phyloP scores from a whole-genome alignment of 1,140 invertebrate species.

The Eufriesea mexicana region DNA sequence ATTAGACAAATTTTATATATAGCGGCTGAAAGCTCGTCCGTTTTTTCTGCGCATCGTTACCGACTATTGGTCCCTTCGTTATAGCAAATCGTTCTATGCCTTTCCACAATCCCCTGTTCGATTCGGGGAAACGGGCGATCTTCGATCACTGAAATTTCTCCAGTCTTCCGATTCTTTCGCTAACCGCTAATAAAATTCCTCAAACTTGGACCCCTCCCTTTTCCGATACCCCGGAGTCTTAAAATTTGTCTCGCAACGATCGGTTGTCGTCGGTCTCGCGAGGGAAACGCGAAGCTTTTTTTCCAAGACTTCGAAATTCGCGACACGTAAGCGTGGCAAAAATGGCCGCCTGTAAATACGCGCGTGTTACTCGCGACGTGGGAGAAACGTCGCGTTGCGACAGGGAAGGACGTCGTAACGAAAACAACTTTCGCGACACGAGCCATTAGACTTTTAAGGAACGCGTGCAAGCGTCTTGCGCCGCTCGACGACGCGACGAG shows the following conservation, averaged over 20 bases:
- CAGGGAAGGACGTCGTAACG: slow-evolving; percentile 12
- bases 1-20: slow-evolving; percentile 81
- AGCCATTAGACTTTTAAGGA: slow-evolving; percentile 61
- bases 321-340: slow-evolving; percentile 2
- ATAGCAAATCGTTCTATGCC: slow-evolving; percentile 24
- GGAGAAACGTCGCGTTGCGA: neutral
- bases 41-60: slow-evolving; percentile 54
- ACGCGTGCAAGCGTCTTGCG: slow-evolving; percentile 44
- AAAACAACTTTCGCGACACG: slow-evolving; percentile 49
- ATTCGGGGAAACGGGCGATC: neutral
- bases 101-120: neutral
- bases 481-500: slow-evolving; percentile 21
- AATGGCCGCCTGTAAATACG: neutral
- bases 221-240: neutral
- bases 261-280: neutral
- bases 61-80: slow-evolving; percentile 41
- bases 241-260: neutral
- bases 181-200: too few relatives aligned
- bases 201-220: neutral
- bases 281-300: neutral
- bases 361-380: neutral
- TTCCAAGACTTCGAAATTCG: neutral
- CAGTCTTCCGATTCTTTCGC: too few relatives aligned
- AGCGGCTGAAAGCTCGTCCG: slow-evolving; percentile 66
- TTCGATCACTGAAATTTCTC: too few relatives aligned